phyloP scores from a whole-genome alignment of 2,888 invertebrate species.

The Steromphala cineraria region DNA sequence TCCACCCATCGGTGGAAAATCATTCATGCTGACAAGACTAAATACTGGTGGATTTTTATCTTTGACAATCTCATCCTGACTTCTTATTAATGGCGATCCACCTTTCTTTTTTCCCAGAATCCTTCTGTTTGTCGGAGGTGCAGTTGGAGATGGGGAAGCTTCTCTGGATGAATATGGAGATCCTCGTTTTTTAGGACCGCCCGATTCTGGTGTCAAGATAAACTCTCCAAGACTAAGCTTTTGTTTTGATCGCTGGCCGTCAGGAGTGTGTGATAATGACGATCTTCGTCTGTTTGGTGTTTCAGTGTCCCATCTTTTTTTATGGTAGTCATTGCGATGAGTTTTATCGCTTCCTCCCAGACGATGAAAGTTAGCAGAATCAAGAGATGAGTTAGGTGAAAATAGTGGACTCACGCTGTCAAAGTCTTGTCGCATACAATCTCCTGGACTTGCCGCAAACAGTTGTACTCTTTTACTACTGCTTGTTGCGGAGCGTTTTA shows the following conservation, averaged over 20 bases:
- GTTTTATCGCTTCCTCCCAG: not conserved
- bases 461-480: slow-evolving; percentile 54
- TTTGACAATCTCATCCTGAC: not conserved
- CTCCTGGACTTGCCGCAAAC: slow-evolving; percentile 56
- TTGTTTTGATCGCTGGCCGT: slow-evolving; percentile 51
- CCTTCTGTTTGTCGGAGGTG: not conserved
- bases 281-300: not conserved
- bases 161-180: slow-evolving; percentile 50
- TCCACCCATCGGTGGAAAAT: slow-evolving; percentile 59
- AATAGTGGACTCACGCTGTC: slow-evolving; percentile 33
- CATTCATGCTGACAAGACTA: slow-evolving; percentile 51
- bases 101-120: slow-evolving; percentile 30
- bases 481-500: slow-evolving; percentile 28
- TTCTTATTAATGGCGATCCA: slow-evolving; percentile 38
- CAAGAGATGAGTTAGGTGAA: slow-evolving; percentile 48
- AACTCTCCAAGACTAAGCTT: slow-evolving; percentile 65
- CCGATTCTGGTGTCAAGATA: slow-evolving; percentile 52
- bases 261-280: slow-evolving; percentile 28
- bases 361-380: slow-evolving; percentile 32
- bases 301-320: not conserved
- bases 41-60: slow-evolving; percentile 50
- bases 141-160: slow-evolving; percentile 13
- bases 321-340: not conserved
- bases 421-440: slow-evolving; percentile 28
- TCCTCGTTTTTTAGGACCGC: slow-evolving; percentile 46